phyloP scores from a whole-genome alignment of 2,797 vertebrate species.

The Sebastes flavidus region DNA sequence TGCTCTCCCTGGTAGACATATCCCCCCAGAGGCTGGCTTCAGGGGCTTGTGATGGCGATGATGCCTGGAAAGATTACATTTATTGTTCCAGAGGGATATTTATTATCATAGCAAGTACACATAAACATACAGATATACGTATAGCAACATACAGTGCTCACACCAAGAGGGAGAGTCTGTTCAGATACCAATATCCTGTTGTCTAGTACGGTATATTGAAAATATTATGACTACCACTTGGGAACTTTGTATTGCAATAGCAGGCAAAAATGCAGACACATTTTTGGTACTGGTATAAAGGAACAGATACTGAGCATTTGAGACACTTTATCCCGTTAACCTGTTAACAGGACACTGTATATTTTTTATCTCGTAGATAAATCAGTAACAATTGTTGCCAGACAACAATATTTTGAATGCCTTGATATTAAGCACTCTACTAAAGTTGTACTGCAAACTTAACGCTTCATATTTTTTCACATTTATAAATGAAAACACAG shows the following conservation, averaged over 20 bases:
- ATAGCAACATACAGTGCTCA: neutral
- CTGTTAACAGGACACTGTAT: neutral
- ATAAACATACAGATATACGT: neutral
- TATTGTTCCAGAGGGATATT: neutral
- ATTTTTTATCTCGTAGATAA: neutral
- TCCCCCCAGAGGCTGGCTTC: slow-evolving; percentile 8
- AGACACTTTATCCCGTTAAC: neutral
- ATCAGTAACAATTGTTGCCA: neutral
- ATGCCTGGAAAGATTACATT: neutral
- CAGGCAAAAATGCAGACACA: neutral
- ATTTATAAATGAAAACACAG: neutral
- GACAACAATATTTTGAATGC: neutral
- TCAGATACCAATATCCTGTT: neutral
- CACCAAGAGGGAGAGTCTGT: neutral
- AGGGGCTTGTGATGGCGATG: neutral
- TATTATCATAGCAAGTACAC: neutral
- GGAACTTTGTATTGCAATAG: neutral
- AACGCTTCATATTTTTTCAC: neutral
- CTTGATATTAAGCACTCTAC: neutral
- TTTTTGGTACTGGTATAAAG: neutral
- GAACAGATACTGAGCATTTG: neutral
- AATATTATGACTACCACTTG: slow-evolving; percentile 9
- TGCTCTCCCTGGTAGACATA: neutral
- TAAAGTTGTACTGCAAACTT: neutral
- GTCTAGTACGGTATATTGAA: neutral